Base-by-base conservation (phyloP, 92 coral and sea anemone genomes). In the Porites rus region DNA sequence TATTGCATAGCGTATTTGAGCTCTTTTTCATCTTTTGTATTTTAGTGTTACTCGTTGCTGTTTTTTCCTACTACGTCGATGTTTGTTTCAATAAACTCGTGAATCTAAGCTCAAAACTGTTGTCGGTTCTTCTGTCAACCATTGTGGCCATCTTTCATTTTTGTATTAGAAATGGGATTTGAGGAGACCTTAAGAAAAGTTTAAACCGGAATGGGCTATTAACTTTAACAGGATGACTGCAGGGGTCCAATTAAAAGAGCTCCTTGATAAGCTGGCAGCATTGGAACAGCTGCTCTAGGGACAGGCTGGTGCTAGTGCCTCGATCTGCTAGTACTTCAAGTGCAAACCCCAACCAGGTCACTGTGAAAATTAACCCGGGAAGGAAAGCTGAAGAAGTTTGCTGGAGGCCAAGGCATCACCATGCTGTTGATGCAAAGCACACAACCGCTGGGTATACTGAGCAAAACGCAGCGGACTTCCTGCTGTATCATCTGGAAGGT, bases 341-440 rank as follows among this genome's bases (percentile, higher is more conserved):
- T 38, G 46, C 46, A 38, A 38, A 38, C 6, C 66, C 83, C 7
- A 60, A 68, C 8, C 58, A 72, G 69, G 65, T 80, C 19, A 75
- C 88, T 12, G 88, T 65, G 6, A 85, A 80, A 11, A 38, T 80
- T 76, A 13, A 88, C 84, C 0, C 5, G 88, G 50, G 84, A 88
- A 11, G 13, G 72, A 56, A 88, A 81, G 51, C 73, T 82, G 12
- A 21, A 79, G 28, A 82, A 46, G 84, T 88, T 81, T 13, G 79
- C 79, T 3, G 92, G 88, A 5, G 12, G 65, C 74, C 22, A 76
- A 7, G 84, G 76, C 16, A 13, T 22, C 4, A 31, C 7, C 46
- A 38, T 38, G 46, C 46, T 38, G 0, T 38, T 38, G 46, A 38
- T 38, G 46, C 4, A 38, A 38, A 38, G 46, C 46, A 38, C 46